Conservation (phyloP, 2,888 invertebrate genomes). For the Coremacera marginata region DNA sequence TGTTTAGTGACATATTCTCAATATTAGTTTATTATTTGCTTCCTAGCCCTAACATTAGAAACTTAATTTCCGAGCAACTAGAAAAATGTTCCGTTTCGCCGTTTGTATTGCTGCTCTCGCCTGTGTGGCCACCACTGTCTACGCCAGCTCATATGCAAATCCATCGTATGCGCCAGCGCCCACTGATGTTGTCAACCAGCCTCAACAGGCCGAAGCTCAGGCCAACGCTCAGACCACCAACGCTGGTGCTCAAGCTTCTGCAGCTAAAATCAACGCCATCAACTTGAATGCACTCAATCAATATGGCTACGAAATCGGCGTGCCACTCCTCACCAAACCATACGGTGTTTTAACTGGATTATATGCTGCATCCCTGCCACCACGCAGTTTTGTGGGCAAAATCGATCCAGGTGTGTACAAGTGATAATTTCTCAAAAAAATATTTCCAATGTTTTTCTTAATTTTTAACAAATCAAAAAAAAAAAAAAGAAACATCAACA, state of each 20-base stretch:
- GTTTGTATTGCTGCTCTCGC: conserved; percentile 48
- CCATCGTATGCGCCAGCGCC: neutral
- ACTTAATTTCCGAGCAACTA: conserved; percentile 50
- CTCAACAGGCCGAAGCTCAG: conserved; percentile 55
- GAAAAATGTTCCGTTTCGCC: conserved; percentile 49
- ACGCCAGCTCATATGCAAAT: neutral
- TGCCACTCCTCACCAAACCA: conserved; percentile 56
- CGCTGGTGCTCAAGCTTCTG: conserved; percentile 60
- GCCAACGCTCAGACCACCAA: conserved; percentile 56
- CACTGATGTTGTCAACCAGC: conserved; percentile 42
- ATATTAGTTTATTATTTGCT: conserved; percentile 60
- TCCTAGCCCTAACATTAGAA: conserved; percentile 52
- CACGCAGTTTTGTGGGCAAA: conserved; percentile 63
- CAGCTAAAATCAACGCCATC: conserved; percentile 56
- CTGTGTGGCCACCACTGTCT: conserved; percentile 23
- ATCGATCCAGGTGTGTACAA: conserved; percentile 61
- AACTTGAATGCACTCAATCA: conserved; percentile 54
- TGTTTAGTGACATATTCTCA: conserved; percentile 54
- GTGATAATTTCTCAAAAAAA: neutral
- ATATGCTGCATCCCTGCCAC: conserved; percentile 61
- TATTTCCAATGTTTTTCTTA: neutral
- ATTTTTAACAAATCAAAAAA: neutral
- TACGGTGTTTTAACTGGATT: conserved; percentile 58
- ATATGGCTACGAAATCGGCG: conserved; percentile 60
- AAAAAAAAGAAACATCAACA: neutral